Conservation (phyloP, 37 sponge, comb jelly and placozoan genomes). For the Ianthella basta region DNA sequence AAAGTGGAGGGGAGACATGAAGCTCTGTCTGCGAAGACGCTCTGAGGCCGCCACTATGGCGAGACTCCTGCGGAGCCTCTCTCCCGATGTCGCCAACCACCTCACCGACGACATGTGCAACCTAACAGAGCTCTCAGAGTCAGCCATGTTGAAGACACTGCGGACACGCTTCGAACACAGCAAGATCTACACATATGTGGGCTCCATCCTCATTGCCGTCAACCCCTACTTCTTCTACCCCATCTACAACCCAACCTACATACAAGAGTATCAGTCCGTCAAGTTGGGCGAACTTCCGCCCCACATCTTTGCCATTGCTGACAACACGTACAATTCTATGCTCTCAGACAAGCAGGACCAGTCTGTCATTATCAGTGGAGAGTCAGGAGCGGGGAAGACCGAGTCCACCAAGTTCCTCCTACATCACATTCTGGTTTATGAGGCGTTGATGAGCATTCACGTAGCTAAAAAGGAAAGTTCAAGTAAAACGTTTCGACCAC, state of each 20-base stretch:
- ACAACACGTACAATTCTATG: slow-evolving; percentile 82
- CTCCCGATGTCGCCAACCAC: slow-evolving; percentile 29
- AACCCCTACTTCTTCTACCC: slow-evolving; percentile 89
- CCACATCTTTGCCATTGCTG: slow-evolving; percentile 94
- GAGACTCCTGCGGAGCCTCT: slow-evolving; percentile 46
- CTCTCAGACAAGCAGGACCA: slow-evolving; percentile 72
- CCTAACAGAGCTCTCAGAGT: slow-evolving; percentile 82
- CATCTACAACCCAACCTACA: slow-evolving; percentile 90
- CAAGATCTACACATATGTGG: slow-evolving; percentile 95
- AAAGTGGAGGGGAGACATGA: slow-evolving; percentile 27
- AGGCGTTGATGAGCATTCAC: too few species aligned
- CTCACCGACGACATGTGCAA: slow-evolving; percentile 80
- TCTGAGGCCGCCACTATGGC: slow-evolving; percentile 31
- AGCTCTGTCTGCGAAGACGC: slow-evolving; percentile 29
- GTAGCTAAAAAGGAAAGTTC: too few species aligned
- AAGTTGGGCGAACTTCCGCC: slow-evolving; percentile 74
- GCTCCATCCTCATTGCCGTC: slow-evolving; percentile 91
- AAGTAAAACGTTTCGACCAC: too few species aligned
- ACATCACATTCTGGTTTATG: too few species aligned
- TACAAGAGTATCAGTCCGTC: slow-evolving; percentile 68
- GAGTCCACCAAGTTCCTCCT: slow-evolving; percentile 92
- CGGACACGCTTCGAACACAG: slow-evolving; percentile 77
- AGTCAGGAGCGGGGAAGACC: slow-evolving; percentile 95
- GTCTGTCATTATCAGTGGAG: slow-evolving; percentile 90
- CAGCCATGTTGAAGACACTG: slow-evolving; percentile 79